Evolutionary conservation across 2,888 invertebrate genomes (phyloP), one percentile per base, ranked within the genome.

Genomic region (Acrobasis repandana): DNA sequence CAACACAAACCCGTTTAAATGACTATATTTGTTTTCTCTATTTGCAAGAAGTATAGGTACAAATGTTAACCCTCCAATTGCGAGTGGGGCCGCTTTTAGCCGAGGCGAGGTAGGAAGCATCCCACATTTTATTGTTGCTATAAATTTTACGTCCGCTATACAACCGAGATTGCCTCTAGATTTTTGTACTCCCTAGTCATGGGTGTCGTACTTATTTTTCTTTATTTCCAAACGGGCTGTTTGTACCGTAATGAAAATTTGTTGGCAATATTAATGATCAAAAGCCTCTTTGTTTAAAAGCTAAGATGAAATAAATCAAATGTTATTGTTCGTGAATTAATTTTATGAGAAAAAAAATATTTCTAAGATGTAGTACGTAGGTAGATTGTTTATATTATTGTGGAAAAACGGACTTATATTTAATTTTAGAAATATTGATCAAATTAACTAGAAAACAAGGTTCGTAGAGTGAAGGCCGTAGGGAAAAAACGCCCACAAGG

Each of bases 101-200:
- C 69, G 16, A 54, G 71, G 69, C 60, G 51, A 28, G 73, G 74
- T 76, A 75, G 84, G 86, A 84, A 84, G 84, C 86, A 83, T 81
- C 85, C 83, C 85, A 77, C 86, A 83, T 90, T 91, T 91, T 91
- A 91, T 91, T 88, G 89, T 84, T 78, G 82, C 82, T 73, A 91
- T 91, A 91, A 91, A 91, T 91, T 90, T 87, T 82, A 85, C 80
- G 83, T 72, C 69, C 75, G 80, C 82, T 76, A 83, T 84, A 79
- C 76, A 78, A 79, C 81, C 75, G 84, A 87, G 88, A 90, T 89
- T 90, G 89, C 85, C 79, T 76, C 80, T 79, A 82, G 87, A 88
- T 89, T 90, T 89, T 88, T 82, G 75, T 80, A 73, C 73, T 63
- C 64, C 68, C 65, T 71, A 70, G 73, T 71, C 51, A 76, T 68